Evolutionary conservation across 2,888 invertebrate genomes (phyloP).

Genomic region (Drosophila meridionalis): DNA sequence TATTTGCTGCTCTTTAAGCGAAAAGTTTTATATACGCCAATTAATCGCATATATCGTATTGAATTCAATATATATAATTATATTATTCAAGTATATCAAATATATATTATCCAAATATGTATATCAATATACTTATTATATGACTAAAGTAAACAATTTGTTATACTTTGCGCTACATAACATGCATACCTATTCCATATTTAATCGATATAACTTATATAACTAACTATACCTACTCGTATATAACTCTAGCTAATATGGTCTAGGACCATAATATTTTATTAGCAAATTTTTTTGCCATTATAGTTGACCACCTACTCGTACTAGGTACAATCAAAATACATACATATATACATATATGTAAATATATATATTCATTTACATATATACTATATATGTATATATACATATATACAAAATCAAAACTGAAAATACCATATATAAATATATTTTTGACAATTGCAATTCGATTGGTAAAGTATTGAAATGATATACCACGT

Average conservation of each 20-base stretch:
- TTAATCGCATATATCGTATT: slow-evolving; percentile 77
- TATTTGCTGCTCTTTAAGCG: slow-evolving; percentile 76
- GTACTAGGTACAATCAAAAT: slow-evolving; percentile 48
- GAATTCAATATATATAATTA: slow-evolving; percentile 58
- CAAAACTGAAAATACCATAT: slow-evolving; percentile 18
- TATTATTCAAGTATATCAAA: slow-evolving; percentile 57
- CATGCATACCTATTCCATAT: slow-evolving; percentile 80
- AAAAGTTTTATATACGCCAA: slow-evolving; percentile 78
- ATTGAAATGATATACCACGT: slow-evolving; percentile 49
- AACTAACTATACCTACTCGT: slow-evolving; percentile 67
- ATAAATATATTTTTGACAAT: slow-evolving; percentile 15
- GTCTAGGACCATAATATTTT: slow-evolving; percentile 72
- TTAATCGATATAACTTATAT: slow-evolving; percentile 75
- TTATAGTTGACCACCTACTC: slow-evolving; percentile 72
- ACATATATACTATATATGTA: background rate
- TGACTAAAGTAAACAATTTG: slow-evolving; percentile 77
- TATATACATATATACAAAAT: slow-evolving; percentile 4
- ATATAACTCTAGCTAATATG: slow-evolving; percentile 72
- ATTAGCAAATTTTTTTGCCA: slow-evolving; percentile 71
- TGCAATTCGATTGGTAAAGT: slow-evolving; percentile 65
- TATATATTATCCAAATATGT: slow-evolving; percentile 46
- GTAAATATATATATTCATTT: background rate
- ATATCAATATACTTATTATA: slow-evolving; percentile 43
- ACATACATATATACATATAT: slow-evolving; percentile 8
- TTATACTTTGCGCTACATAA: slow-evolving; percentile 82